Evolutionary conservation across 1,140 invertebrate genomes (phyloP), one percentile per base, ranked within the genome.

Genomic region (Leptopilina clavipes): DNA sequence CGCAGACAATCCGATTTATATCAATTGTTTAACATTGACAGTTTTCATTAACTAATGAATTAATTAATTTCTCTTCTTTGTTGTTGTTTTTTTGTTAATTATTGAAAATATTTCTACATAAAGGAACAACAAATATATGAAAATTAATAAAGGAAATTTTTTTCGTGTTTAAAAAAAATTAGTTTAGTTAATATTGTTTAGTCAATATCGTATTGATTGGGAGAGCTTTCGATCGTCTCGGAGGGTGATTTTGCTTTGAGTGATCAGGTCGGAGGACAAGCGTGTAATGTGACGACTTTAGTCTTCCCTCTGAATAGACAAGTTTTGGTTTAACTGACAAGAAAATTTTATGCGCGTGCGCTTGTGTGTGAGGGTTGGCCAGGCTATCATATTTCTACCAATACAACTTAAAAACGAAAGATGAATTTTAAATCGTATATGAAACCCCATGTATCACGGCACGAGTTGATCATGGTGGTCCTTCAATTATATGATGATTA

Each of bases 181-280:
- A 31, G 25, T 5, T 31, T n/a, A n/a, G n/a, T n/a, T n/a, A n/a
- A 31, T 31, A 31, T 31, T 31, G 25, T 31, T 52, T n/a, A n/a
- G 59, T 17, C 17, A 52, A 54, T 70, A 76, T 44, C 71, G 65
- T 76, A 70, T 25, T 8, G 59, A 65, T 65, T n/a, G 17, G 54
- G 8, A 56, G 17, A 10, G 54, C 19, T 59, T 5, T 79, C 82
- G 82, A 79, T 82, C 74, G 14, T 37, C 10, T n/a, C 22, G 22
- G 25, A 31, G 59, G 59, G 59, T 65, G 59, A 22, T 37, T 65
- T 85, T 81, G 81, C 75, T 78, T 84, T 31, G 84, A 89, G 84
- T 83, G 84, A 75, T 87, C 86, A 84, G 87, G 84, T 87, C 88
- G 88, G 82, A 90, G 88, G 87, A 83, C 86, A 83, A 77, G 86